A percentile compares a stretch with the other conserved stretches of the same genome.
Evolutionary conservation across 2,888 invertebrate species (phyloP).

Genomic region (Ormyrus nitidulus): DNA sequence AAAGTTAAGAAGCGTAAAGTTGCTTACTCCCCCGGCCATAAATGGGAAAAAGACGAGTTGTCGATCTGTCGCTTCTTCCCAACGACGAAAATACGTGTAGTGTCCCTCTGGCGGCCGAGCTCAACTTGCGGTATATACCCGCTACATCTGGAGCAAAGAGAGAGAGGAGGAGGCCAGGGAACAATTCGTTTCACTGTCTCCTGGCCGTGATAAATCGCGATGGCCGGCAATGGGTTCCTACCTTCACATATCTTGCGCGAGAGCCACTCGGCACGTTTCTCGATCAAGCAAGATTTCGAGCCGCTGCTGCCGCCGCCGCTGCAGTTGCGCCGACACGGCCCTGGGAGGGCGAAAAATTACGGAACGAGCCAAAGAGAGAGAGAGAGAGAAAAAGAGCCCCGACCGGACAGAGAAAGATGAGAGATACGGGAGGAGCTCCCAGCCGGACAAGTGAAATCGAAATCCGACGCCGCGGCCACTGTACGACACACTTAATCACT

Average conservation of each 20-base stretch:
- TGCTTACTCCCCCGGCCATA: neutral
- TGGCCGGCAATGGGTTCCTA: conserved; percentile 63
- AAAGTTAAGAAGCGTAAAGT: conserved; percentile 14
- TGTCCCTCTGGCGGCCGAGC: too few relatives aligned
- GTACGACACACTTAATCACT: conserved; percentile 39
- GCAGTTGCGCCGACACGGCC: neutral
- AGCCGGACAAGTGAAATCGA: conserved; percentile 46
- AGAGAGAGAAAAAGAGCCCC: conserved; percentile 1
- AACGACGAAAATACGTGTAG: too few relatives aligned
- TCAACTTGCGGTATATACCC: too few relatives aligned
- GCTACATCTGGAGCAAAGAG: neutral
- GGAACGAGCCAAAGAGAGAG: neutral
- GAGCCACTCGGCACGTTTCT: conserved; percentile 38
- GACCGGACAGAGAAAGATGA: conserved; percentile 41
- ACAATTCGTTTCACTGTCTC: conserved; percentile 69
- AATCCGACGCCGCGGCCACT: conserved; percentile 9
- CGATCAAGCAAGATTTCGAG: conserved; percentile 45
- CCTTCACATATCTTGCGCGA: conserved; percentile 58
- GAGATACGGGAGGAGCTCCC: conserved; percentile 12
- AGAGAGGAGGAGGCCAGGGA: conserved; percentile 60
- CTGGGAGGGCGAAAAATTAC: conserved; percentile 40
- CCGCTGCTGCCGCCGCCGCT: conserved; percentile 6
- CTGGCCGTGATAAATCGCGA: conserved; percentile 68
- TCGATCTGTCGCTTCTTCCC: too few relatives aligned
- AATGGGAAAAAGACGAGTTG: neutral